Base-by-base conservation (phyloP, 2,113 vertebrate species). In the Bucco capensis region DNA sequence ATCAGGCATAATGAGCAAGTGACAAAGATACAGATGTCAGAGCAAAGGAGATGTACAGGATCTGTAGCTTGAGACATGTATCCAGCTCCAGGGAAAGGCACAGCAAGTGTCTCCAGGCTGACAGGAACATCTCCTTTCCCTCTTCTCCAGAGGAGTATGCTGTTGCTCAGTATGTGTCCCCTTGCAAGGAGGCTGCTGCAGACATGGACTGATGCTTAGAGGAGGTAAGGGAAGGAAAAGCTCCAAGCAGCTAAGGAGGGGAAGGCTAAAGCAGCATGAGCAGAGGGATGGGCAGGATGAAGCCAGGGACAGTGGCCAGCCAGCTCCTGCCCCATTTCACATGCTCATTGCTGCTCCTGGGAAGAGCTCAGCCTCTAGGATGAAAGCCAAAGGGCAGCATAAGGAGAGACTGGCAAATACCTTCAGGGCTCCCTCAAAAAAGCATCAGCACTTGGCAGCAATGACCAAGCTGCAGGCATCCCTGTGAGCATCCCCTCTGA, bases 121-220 rank as follows among this genome's bases (percentile, higher is more conserved):
- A 93, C 4, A 7, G 11, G 17, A 75, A 44, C 3, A 1, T 88
- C 88, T 72, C 4, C 66, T 33, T 91, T 27, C 44, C 38, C 44
- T 77, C 56, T 94, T 50, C 82, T 96, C 49, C 93, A 97, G 97
- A 96, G 80, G 97, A 97, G 58, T 96, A 93, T 85, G 95, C 97
- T 75, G 72, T 96, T 87, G 75, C 86, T 83, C 96, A 97, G 47
- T 97, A 97, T 33, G 61, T 2, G 4, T 93, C 87, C 47, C 97
- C 96, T 66, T 97, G 97, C 86, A 83, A 78, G 72, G 47, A 83
- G 7, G 13, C 12, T 46, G 60, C 5, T 67, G 82, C n/a, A 90
- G 64, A 85, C 75, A 13, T 0, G 8, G 75, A 60, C 14, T 74
- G 66, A 66, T 64, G 42, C 58, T 58, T 38, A 6, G 2, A 53